phyloP scores from a whole-genome alignment of 1,140 invertebrate species.

The Drosophila athabasca region DNA sequence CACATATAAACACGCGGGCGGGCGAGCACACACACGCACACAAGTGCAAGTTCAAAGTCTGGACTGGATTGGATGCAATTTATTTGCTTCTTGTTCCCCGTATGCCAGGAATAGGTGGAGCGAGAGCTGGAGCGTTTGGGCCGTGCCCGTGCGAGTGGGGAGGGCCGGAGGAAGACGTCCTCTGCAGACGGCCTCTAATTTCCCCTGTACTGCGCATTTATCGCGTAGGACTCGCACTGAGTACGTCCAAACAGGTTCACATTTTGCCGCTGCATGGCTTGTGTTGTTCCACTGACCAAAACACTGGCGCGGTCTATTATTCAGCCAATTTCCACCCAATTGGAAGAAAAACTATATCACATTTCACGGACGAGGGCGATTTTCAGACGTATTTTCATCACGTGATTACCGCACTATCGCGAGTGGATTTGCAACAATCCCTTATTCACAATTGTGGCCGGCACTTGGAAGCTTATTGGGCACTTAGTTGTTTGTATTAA shows the following conservation, averaged over 20 bases:
- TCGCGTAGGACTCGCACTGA: constrained; percentile 55
- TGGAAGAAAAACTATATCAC: constrained; percentile 61
- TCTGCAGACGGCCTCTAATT: constrained; percentile 64
- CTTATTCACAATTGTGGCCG: constrained; percentile 31
- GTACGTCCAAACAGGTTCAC: constrained; percentile 32
- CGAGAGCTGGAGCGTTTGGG: constrained; percentile 14
- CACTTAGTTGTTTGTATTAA: constrained; percentile 41
- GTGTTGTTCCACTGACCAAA: constrained; percentile 1
- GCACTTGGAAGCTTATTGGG: constrained; percentile 30
- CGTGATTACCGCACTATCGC: constrained; percentile 50
- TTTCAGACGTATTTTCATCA: constrained; percentile 77
- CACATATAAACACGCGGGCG: background rate
- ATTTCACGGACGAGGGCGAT: constrained; percentile 64
- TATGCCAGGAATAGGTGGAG: constrained; percentile 31
- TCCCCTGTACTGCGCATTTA: constrained; percentile 71
- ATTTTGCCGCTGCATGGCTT: constrained; percentile 57
- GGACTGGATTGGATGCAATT: constrained; percentile 19
- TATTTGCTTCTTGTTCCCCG: constrained; percentile 21
- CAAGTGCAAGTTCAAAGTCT: constrained; percentile 71
- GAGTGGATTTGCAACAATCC: constrained; percentile 5
- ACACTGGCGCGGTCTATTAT: constrained; percentile 5
- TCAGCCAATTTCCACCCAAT: constrained; percentile 48
- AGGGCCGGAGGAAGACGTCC: constrained; percentile 8
- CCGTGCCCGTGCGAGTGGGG: constrained; percentile 10
- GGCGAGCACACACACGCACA: constrained; percentile 27